phyloP scores from a whole-genome alignment of 2,113 vertebrate species.

The Tenebrosternarchus preto region DNA sequence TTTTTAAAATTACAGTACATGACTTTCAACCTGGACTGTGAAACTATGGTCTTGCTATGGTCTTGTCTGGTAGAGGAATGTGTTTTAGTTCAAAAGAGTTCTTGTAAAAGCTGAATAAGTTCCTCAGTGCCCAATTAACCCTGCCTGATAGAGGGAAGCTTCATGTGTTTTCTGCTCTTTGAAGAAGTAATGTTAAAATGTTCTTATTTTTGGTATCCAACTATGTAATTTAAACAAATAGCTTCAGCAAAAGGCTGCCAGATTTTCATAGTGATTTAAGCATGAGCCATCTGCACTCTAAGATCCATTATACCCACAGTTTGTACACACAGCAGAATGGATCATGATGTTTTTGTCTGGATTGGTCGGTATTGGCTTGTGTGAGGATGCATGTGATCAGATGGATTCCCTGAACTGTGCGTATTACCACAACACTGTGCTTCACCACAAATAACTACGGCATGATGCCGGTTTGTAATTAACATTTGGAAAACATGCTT shows the following conservation, averaged over 20 bases:
- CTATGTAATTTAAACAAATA: conserved; percentile 63
- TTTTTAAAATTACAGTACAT: conserved; percentile 66
- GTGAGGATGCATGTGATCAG: conserved; percentile 24
- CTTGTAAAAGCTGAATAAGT: conserved; percentile 67
- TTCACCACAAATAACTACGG: conserved; percentile 35
- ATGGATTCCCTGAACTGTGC: conserved; percentile 32
- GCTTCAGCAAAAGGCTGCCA: conserved; percentile 54
- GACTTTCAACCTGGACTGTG: conserved; percentile 33
- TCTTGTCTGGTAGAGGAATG: conserved; percentile 44
- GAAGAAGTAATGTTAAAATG: conserved; percentile 56
- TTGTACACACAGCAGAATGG: conserved; percentile 9
- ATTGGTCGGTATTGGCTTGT: conserved; percentile 4
- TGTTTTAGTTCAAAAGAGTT: conserved; percentile 58
- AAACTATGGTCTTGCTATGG: conserved; percentile 43
- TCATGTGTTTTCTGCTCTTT: conserved; percentile 25
- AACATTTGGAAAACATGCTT: conserved; percentile 46
- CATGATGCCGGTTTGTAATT: conserved; percentile 65
- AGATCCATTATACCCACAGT: conserved; percentile 48
- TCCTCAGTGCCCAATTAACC: conserved; percentile 66
- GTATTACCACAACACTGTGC: conserved; percentile 25
- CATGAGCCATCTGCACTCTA: conserved; percentile 50
- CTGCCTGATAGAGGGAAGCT: conserved; percentile 64
- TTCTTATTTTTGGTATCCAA: conserved; percentile 66
- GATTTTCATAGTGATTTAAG: conserved; percentile 45
- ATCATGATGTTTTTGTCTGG: conserved; percentile 11